phyloP scores from a whole-genome alignment of 2,888 invertebrate genomes.

The Amitus sp. region DNA sequence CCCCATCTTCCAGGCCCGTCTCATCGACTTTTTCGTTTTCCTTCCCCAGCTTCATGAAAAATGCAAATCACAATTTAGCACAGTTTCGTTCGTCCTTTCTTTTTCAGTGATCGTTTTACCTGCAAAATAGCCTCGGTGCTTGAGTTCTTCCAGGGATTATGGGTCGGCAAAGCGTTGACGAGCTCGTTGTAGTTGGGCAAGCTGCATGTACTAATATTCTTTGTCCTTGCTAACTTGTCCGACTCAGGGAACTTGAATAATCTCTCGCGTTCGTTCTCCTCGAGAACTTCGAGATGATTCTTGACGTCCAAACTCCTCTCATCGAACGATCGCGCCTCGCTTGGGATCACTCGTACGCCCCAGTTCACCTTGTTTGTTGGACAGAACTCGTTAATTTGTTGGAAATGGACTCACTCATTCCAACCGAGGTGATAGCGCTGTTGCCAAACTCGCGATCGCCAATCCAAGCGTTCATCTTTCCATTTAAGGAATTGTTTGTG shows the following conservation, averaged over 20 bases:
- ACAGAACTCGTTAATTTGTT: not conserved
- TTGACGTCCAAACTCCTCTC: conserved; percentile 36
- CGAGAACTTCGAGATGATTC: conserved; percentile 33
- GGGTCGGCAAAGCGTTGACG: conserved; percentile 45
- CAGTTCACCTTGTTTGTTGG: conserved; percentile 49
- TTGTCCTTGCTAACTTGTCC: conserved; percentile 53
- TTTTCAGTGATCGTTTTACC: conserved; percentile 10
- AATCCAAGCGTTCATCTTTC: too few species aligned
- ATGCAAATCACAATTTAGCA: not conserved
- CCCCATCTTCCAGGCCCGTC: conserved; percentile 17
- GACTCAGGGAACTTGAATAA: conserved; percentile 36
- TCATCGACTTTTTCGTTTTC: conserved; percentile 29
- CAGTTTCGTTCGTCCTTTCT: not conserved
- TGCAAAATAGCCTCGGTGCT: conserved; percentile 19
- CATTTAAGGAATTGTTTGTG: too few species aligned
- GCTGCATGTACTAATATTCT: conserved; percentile 68
- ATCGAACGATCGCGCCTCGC: conserved; percentile 41
- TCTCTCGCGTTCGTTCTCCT: conserved; percentile 48
- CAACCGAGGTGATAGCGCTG: not conserved
- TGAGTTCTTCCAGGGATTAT: conserved; percentile 41
- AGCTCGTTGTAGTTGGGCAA: conserved; percentile 69
- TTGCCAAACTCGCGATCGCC: too few species aligned
- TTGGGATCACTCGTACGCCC: conserved; percentile 53
- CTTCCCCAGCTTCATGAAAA: conserved; percentile 14
- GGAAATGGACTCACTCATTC: not conserved